phyloP scores from a whole-genome alignment of 1,140 invertebrate genomes.

The Drosophila santomea region DNA sequence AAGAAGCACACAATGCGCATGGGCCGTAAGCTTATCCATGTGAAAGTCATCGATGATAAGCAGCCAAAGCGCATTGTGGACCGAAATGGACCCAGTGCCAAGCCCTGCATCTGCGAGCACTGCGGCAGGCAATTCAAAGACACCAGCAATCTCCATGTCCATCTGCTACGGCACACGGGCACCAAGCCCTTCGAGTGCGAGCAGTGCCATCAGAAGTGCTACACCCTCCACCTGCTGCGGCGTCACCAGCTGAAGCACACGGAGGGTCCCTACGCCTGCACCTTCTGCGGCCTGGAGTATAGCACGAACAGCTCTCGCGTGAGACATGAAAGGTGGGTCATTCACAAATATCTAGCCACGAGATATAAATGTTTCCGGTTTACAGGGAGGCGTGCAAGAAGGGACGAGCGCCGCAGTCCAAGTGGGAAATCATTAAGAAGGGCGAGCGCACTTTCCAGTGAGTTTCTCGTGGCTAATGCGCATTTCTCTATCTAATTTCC shows the following conservation, averaged over 20 bases:
- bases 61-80: slow-evolving; percentile 71
- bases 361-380: background rate
- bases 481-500: background rate
- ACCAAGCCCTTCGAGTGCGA: slow-evolving; percentile 70
- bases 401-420: slow-evolving; percentile 65
- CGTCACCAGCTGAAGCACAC: slow-evolving; percentile 69
- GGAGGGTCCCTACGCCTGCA: slow-evolving; percentile 67
- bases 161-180: slow-evolving; percentile 64
- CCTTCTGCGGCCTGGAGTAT: slow-evolving; percentile 66
- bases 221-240: slow-evolving; percentile 61
- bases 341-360: no score
- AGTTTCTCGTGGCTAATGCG: slow-evolving; percentile 5
- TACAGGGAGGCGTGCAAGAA: slow-evolving; percentile 71
- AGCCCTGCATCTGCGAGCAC: slow-evolving; percentile 71
- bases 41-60: slow-evolving; percentile 61
- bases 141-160: slow-evolving; percentile 66
- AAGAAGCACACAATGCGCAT: slow-evolving; percentile 69
- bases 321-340: slow-evolving; percentile 57
- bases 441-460: slow-evolving; percentile 72
- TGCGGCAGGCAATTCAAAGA: slow-evolving; percentile 68
- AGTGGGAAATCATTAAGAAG: slow-evolving; percentile 68
- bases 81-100: slow-evolving; percentile 50
- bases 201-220: slow-evolving; percentile 66
- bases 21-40: slow-evolving; percentile 62
- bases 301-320: slow-evolving; percentile 72